Percentiles rank a stretch among this genome's conserved stretches.
Conservation (phyloP, 2,113 vertebrate genomes). For the Melanerpes aurifrons region DNA sequence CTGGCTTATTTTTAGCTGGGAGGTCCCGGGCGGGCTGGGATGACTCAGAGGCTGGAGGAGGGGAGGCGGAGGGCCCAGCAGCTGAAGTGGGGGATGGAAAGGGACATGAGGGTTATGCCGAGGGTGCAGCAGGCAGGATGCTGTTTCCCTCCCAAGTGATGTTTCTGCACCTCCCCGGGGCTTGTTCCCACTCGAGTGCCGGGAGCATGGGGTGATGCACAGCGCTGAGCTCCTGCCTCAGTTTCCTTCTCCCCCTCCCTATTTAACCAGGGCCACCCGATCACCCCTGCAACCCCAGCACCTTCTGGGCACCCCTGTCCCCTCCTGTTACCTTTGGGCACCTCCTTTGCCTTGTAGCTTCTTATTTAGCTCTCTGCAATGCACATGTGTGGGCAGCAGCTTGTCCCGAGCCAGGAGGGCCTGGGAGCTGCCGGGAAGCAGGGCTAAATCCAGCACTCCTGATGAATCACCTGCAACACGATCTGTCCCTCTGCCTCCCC, state of each 20-base stretch:
- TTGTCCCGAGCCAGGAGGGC: not conserved
- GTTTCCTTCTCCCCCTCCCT: not conserved
- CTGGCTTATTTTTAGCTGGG: constrained; percentile 72
- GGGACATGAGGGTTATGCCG: not conserved
- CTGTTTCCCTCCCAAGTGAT: not conserved
- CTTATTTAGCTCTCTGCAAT: not conserved
- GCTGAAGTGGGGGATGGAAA: not conserved
- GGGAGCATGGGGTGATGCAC: not conserved
- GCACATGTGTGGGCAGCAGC: not conserved
- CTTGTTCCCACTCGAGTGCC: not conserved
- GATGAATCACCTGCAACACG: constrained; percentile 40
- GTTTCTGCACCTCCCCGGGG: not conserved
- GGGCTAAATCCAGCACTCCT: constrained; percentile 13
- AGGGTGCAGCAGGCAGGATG: not conserved
- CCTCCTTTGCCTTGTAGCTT: not conserved
- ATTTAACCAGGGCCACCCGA: not conserved
- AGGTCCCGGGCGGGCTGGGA: not conserved
- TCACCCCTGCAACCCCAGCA: not conserved
- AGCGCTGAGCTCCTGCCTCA: not conserved
- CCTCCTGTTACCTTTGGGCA: not conserved
- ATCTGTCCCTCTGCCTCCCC: not conserved
- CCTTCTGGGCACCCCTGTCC: not conserved
- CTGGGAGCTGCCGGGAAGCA: not conserved
- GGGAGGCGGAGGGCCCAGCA: not conserved
- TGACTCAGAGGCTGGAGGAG: constrained; percentile 73